phyloP scores from a whole-genome alignment of 2,113 vertebrate species.

The Meles meles region DNA sequence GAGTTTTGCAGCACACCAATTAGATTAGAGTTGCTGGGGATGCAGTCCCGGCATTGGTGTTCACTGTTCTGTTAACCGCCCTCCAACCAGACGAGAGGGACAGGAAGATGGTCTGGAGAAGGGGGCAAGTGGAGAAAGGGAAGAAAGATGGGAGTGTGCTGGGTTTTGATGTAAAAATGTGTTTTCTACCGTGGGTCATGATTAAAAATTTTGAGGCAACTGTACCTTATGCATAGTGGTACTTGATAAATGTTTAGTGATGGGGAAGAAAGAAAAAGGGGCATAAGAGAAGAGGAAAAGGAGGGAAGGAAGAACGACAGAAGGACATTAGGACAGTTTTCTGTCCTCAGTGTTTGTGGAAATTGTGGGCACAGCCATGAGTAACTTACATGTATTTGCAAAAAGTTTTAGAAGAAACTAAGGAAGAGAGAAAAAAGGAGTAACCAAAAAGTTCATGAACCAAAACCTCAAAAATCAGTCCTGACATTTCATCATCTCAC shows the following conservation, averaged over 20 bases:
- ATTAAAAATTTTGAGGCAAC: neutral
- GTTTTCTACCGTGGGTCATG: neutral
- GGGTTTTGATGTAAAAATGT: neutral
- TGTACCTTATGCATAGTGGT: neutral
- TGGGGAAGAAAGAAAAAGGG: neutral
- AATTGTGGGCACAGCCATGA: neutral
- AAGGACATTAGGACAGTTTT: neutral
- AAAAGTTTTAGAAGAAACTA: slow-evolving; percentile 34
- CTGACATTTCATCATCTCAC: slow-evolving; percentile 43
- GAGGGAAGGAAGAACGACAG: neutral
- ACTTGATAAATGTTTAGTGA: neutral
- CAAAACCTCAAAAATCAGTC: slow-evolving; percentile 42
- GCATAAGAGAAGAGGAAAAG: neutral
- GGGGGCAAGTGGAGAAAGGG: too few relatives aligned
- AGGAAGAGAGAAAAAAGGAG: neutral
- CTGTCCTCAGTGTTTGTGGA: neutral
- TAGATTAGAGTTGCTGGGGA: neutral
- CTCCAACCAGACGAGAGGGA: neutral
- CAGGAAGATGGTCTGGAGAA: neutral
- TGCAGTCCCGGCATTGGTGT: neutral
- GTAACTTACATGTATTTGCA: slow-evolving; percentile 15
- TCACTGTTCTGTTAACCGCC: neutral
- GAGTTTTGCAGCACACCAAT: neutral
- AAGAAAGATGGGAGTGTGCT: neutral
- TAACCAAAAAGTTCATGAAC: neutral